Base-by-base conservation (phyloP, 2,797 vertebrate species). In the Pseudotriccus pelzelni region DNA sequence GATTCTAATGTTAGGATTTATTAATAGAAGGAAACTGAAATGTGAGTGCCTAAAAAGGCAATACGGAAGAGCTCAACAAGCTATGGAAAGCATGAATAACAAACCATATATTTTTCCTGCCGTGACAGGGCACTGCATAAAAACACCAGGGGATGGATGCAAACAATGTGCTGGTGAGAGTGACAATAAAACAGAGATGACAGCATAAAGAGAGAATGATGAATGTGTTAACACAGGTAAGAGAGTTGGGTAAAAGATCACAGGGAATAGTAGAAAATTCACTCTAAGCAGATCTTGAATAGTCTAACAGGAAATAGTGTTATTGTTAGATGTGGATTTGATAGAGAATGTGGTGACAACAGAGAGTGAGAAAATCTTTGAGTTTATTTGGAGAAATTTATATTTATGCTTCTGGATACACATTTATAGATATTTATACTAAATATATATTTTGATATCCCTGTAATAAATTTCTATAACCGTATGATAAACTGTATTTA, bases 81-180 rank as follows among this genome's bases (percentile, higher is more conserved):
- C 85, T 91, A 60, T 63, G 70, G 85, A 94, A 64, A 77, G 50
- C 56, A 50, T 47, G 89, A 95, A 95, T 91, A 97, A 96, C 87
- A 96, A 94, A 95, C 91, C 70, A 5, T 94, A 84, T 96, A 96
- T 96, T 96, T 96, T 94, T 94, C 85, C 83, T 90, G 63, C 87
- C 21, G 0, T 93, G 95, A 95, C 96, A 94, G 93, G 91, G 83
- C 91, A 93, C 89, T 94, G 74, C 89, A 94, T 96, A 96, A 96
- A 95, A 96, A 87, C 91, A 96, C 94, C 67, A 63, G 83, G 78
- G 89, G 70, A 90, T 74, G 60, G 70, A 94, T 94, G 93, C 91
- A 96, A 94, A 96, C 95, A 94, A 90, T 95, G 77, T 87, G 64
- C 83, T 94, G 70, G 85, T 58, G 77, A 94, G 79, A 94, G 70